A percentile compares a stretch with the other conserved stretches of the same genome.
Evolutionary conservation across 1,140 invertebrate genomes (phyloP).

Genomic region (Gyrodactylus salaris): DNA sequence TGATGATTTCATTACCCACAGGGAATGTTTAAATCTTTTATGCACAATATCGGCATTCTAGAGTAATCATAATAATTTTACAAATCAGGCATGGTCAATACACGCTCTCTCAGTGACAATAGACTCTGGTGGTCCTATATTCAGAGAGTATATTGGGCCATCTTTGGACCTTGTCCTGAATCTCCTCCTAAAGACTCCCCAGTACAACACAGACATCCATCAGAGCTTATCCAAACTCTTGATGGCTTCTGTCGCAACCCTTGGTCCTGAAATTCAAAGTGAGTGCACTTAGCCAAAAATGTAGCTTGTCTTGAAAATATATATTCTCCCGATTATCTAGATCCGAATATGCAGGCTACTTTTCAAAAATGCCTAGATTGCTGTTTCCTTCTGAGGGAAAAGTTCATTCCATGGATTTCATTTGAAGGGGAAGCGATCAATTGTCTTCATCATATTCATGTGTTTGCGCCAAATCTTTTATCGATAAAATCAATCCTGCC

Average conservation of each 20-base stretch:
- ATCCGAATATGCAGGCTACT: slow-evolving; percentile 12
- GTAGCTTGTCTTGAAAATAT: not conserved
- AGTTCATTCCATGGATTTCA: slow-evolving; percentile 25
- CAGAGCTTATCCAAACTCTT: slow-evolving; percentile 68
- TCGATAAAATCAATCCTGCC: not conserved
- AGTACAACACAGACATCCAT: slow-evolving; percentile 58
- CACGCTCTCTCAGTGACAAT: slow-evolving; percentile 72
- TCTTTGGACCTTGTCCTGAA: slow-evolving; percentile 53
- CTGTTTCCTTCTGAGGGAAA: slow-evolving; percentile 65
- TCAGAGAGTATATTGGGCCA: slow-evolving; percentile 71
- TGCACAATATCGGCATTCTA: too few relatives aligned
- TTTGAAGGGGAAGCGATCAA: slow-evolving; percentile 76
- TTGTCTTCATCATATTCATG: slow-evolving; percentile 74
- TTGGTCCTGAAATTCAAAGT: slow-evolving; percentile 50
- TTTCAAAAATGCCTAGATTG: slow-evolving; percentile 21
- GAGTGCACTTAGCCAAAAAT: not conserved
- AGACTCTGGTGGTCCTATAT: slow-evolving; percentile 90
- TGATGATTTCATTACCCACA: too few relatives aligned
- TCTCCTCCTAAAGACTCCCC: slow-evolving; percentile 48
- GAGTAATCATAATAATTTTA: not conserved
- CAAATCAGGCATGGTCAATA: slow-evolving; percentile 51
- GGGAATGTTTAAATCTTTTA: too few relatives aligned
- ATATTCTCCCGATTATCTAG: not conserved
- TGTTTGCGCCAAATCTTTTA: slow-evolving; percentile 46
- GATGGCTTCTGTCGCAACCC: slow-evolving; percentile 66